A percentile compares a stretch with the other conserved stretches of the same genome.
Evolutionary conservation across 1,140 invertebrate species (phyloP).

Genomic region (Bemisia tabaci): DNA sequence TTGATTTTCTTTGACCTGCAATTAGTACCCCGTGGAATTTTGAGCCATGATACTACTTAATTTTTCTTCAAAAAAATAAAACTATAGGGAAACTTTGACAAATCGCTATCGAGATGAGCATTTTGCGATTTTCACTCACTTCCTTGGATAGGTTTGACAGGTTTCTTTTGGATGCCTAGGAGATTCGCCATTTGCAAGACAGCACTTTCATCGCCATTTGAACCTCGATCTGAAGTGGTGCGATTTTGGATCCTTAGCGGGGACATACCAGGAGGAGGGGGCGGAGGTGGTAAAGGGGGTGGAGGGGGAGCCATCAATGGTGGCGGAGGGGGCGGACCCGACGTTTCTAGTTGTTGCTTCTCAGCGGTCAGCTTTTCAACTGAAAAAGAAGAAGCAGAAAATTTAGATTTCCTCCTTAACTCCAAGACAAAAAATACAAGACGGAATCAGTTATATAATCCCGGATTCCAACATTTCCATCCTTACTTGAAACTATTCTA

Average conservation of each 20-base stretch:
- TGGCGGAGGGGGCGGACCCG: slow-evolving; percentile 32
- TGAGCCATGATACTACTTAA: too few relatives aligned
- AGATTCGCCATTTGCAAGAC: slow-evolving; percentile 43
- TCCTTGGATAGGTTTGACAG: slow-evolving; percentile 22
- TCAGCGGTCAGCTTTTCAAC: slow-evolving; percentile 32
- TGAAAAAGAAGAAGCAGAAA: slow-evolving; percentile 14
- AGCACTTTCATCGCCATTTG: slow-evolving; percentile 28
- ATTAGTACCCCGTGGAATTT: too few relatives aligned
- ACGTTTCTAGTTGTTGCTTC: too few relatives aligned
- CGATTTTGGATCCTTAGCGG: slow-evolving; percentile 25
- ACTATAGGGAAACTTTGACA: too few relatives aligned
- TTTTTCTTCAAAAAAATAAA: too few relatives aligned
- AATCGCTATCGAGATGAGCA: too few relatives aligned
- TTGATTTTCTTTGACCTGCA: too few relatives aligned
- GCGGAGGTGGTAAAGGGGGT: slow-evolving; percentile 23
- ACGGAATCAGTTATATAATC: background rate
- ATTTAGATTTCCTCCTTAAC: background rate
- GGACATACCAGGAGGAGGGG: slow-evolving; percentile 1
- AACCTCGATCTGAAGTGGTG: slow-evolving; percentile 29
- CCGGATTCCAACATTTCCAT: too few relatives aligned
- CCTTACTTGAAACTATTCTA: too few relatives aligned
- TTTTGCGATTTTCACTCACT: too few relatives aligned
- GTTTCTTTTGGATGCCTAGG: slow-evolving; percentile 35
- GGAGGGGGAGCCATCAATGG: slow-evolving; percentile 32
- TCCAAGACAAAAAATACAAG: background rate